Evolutionary conservation across 2,888 invertebrate genomes (phyloP).

Genomic region (Choreutis nemorana): DNA sequence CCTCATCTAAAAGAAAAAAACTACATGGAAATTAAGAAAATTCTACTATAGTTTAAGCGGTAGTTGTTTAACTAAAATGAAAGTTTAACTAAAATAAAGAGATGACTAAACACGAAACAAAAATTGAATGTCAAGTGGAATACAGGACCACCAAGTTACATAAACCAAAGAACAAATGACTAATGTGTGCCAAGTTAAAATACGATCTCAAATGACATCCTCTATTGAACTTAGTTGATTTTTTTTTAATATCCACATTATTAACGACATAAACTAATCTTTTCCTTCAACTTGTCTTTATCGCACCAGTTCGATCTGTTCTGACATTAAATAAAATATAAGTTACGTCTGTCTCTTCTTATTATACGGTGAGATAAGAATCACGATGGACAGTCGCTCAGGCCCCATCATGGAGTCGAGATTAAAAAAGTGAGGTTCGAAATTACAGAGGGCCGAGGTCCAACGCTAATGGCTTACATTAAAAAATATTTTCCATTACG

Average conservation of each 20-base stretch:
- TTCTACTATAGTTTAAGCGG: no score
- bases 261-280: conserved; percentile 59
- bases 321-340: conserved; percentile 63
- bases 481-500: conserved; percentile 59
- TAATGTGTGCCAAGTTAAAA: no score
- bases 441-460: conserved; percentile 53
- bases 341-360: conserved; percentile 63
- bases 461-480: conserved; percentile 56
- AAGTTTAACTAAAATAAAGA: no score
- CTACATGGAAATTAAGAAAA: no score
- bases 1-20: no score
- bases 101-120: no score
- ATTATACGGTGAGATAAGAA: conserved; percentile 58
- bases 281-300: conserved; percentile 36
- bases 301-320: conserved; percentile 53
- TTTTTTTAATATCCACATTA: conserved; percentile 36
- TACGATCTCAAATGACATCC: no score
- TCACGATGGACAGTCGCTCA: conserved; percentile 58
- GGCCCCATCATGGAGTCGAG: conserved; percentile 51
- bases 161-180: no score
- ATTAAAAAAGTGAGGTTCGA: conserved; percentile 50
- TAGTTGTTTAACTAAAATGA: no score
- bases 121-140: no score
- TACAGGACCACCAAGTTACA: no score
- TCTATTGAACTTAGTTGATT: no score